These are phyloP conservation scores for Micromys minutus DNA, from an alignment of 2,113 vertebrate genomes.

Conservation along the genomic window DNA sequence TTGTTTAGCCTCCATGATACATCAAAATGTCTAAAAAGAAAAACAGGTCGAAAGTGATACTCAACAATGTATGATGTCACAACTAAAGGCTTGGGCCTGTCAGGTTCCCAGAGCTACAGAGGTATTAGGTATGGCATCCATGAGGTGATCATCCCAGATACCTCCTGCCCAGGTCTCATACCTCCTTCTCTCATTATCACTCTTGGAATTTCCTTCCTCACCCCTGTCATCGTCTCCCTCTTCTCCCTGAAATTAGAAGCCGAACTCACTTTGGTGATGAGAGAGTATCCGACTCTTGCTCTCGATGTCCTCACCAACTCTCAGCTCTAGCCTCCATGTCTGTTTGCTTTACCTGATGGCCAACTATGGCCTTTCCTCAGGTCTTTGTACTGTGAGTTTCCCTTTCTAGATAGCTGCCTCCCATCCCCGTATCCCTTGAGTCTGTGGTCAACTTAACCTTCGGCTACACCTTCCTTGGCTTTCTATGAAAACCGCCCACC, in stretches of 20 bases:
- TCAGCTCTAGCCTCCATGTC: not conserved
- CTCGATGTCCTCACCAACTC: not conserved
- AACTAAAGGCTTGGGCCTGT: not conserved
- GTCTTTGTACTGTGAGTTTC: not conserved
- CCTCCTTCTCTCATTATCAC: not conserved
- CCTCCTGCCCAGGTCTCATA: not conserved
- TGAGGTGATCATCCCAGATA: not conserved
- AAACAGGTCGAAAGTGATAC: not conserved
- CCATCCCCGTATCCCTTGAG: fast-evolving
- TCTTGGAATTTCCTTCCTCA: too few relatives aligned
- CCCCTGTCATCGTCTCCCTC: not conserved
- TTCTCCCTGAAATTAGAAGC: not conserved
- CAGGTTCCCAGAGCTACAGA: not conserved
- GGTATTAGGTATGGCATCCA: not conserved
- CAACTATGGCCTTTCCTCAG: not conserved
- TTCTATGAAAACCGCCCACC: not conserved
- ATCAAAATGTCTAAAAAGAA: not conserved
- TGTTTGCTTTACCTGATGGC: not conserved
- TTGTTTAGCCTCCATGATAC: not conserved
- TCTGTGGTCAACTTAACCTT: not conserved
- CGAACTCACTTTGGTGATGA: fast-evolving
- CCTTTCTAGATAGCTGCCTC: not conserved
- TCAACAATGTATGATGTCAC: not conserved
- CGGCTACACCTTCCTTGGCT: too few relatives aligned
- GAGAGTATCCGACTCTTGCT: too few relatives aligned